A percentile compares a stretch with the other conserved stretches of the same genome.
Evolutionary conservation across 64 coral and sea anemone genomes (phyloP).

Genomic region (Dendronephthya gigantea): DNA sequence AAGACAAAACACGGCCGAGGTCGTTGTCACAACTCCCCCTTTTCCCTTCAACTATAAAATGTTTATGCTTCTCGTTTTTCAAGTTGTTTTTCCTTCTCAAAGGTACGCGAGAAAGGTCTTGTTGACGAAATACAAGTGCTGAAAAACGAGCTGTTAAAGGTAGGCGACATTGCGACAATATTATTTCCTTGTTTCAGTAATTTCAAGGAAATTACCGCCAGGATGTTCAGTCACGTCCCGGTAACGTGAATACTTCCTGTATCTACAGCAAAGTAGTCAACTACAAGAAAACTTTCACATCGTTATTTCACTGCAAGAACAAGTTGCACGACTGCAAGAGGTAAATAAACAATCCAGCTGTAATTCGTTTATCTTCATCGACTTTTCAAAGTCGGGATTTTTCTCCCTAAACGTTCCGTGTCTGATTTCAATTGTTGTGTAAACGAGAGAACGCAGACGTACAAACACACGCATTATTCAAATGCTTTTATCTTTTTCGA

Average conservation of each 20-base stretch:
- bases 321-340: slow-evolving; percentile 19
- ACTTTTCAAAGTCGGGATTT: too few relatives aligned
- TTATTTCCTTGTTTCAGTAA: background rate
- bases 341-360: background rate
- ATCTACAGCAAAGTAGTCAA: slow-evolving; percentile 12
- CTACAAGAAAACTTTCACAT: slow-evolving; percentile 8
- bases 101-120: slow-evolving; percentile 1
- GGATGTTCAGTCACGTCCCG: background rate
- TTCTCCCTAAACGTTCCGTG: too few relatives aligned
- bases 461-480: too few relatives aligned
- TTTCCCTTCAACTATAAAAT: background rate
- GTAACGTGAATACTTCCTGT: background rate
- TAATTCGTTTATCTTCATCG: too few relatives aligned
- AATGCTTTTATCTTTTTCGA: too few relatives aligned
- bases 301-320: slow-evolving; percentile 6
- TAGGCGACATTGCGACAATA: background rate
- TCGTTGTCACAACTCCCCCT: too few relatives aligned
- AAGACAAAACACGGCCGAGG: too few relatives aligned
- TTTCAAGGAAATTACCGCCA: background rate
- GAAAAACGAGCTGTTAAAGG: background rate
- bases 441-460: too few relatives aligned
- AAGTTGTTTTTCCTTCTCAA: background rate
- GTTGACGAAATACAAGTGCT: background rate
- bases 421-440: too few relatives aligned
- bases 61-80: too few relatives aligned